Evolutionary conservation across 1,140 invertebrate species (phyloP).

Genomic region (Drosophila hydei): DNA sequence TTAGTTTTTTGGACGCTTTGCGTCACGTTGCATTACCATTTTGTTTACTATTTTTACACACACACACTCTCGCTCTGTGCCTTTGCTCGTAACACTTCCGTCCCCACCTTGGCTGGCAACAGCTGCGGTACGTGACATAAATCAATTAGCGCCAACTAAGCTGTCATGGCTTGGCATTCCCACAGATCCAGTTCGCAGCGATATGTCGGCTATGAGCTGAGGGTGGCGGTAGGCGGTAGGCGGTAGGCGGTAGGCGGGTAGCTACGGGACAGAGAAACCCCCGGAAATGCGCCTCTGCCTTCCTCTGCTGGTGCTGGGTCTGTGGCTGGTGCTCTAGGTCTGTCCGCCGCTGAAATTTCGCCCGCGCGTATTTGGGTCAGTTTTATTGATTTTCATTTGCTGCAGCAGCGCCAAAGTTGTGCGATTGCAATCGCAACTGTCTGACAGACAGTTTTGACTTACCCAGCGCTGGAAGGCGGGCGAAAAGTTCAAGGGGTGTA

Average conservation of each 20-base stretch:
- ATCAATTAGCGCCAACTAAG: slow-evolving; percentile 76
- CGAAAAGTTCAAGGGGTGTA: background rate
- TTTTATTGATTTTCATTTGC: slow-evolving; percentile 73
- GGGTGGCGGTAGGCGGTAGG: too few species aligned
- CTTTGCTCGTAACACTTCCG: slow-evolving; percentile 25
- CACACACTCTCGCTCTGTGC: background rate
- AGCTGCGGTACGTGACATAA: slow-evolving; percentile 73
- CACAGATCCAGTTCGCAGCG: slow-evolving; percentile 18
- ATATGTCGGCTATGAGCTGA: background rate
- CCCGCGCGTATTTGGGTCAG: slow-evolving; percentile 77
- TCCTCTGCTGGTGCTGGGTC: slow-evolving; percentile 15
- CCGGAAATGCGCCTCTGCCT: slow-evolving; percentile 70
- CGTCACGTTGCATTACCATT: slow-evolving; percentile 70
- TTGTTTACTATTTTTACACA: slow-evolving; percentile 48
- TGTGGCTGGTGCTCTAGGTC: background rate
- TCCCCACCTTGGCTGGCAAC: slow-evolving; percentile 3
- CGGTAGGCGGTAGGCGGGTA: too few species aligned
- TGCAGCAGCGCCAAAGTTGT: slow-evolving; percentile 34
- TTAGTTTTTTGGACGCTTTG: slow-evolving; percentile 40
- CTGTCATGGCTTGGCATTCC: slow-evolving; percentile 49
- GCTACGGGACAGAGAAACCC: background rate
- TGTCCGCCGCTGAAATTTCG: slow-evolving; percentile 48
- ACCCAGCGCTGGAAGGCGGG: background rate
- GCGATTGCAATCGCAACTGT: slow-evolving; percentile 71
- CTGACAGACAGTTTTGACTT: slow-evolving; percentile 7